Evolutionary conservation across 2,797 vertebrate genomes (phyloP), one percentile per base, ranked within the genome.

Genomic region (Mastacembelus armatus): DNA sequence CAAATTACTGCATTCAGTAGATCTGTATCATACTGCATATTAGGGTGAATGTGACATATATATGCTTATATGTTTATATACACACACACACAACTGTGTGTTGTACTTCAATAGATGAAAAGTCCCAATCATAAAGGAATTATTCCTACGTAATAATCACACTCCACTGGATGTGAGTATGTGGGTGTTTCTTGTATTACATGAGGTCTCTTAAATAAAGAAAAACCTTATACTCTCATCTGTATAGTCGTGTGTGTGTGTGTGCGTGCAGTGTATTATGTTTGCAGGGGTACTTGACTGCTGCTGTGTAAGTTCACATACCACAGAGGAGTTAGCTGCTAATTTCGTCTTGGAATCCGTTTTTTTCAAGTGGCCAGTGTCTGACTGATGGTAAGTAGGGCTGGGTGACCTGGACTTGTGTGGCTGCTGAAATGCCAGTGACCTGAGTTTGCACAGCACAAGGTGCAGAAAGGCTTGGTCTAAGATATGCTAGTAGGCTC

Each of bases 161-260:
- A 90, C 90, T 90, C 85, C 85, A 79, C 36, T 80, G 33, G 45
- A 47, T 66, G 74, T 36, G 40, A 75, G 71, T 66, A 81, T 4
- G 38, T 80, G 65, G 56, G 78, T 74, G 71, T 55, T 73, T 56
- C 60, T 78, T 85, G 66, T 85, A 63, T 60, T 80, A 84, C 78
- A 87, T 85, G 77, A 77, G n/a, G 59, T 88, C 36, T 87, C 55
- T 74, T 74, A 50, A 92, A 92, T 87, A 91, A 90, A 91, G 80
- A 81, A 81, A 85, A 85, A 43, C 39, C 85, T 84, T 49, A 51
- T 57, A 68, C 72, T 52, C 27, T 14, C 48, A 27, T 44, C 19
- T 72, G 45, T 21, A 21, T 4, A 10, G 50, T 35, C 10, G 27
- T 22, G 2, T 18, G 36, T 44, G 11, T 63, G 27, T 35, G 38